Percentiles rank a stretch among this genome's conserved stretches.
Conservation (phyloP, 1,140 invertebrate genomes). For the Drosophila pandora region DNA sequence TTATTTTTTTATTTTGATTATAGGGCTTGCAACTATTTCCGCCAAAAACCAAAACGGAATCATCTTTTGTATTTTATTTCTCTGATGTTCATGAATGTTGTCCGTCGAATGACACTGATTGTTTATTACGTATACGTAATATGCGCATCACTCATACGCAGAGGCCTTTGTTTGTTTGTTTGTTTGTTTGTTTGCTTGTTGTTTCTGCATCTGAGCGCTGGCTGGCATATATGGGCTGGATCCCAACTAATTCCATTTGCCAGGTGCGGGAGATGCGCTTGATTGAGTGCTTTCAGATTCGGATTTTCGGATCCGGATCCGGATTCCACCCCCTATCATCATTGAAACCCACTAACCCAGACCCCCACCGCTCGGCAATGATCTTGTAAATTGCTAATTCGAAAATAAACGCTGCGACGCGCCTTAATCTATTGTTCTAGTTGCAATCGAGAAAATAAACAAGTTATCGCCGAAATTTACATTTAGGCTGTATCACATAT, state of each 20-base stretch:
- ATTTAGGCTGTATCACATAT: neutral
- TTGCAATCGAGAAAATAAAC: conserved; percentile 54
- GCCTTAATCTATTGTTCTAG: conserved; percentile 58
- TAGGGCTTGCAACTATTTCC: conserved; percentile 39
- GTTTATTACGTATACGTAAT: conserved; percentile 68
- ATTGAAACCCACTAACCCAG: conserved; percentile 31
- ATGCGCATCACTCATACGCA: conserved; percentile 58
- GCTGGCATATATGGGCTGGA: neutral
- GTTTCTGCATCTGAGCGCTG: neutral
- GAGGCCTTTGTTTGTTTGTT: conserved; percentile 16
- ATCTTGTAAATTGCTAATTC: conserved; percentile 80
- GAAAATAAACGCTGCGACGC: conserved; percentile 71
- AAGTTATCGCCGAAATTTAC: conserved; percentile 46
- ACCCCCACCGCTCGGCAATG: conserved; percentile 56
- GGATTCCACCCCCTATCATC: conserved; percentile 7
- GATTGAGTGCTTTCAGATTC: conserved; percentile 58
- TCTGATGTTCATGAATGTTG: conserved; percentile 17
- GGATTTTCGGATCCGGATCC: conserved; percentile 8
- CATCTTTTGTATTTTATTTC: conserved; percentile 43
- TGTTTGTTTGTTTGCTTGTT: conserved; percentile 1
- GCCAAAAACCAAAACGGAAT: conserved; percentile 29
- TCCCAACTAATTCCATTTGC: conserved; percentile 46
- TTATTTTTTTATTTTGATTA: conserved; percentile 5
- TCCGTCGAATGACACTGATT: conserved; percentile 55
- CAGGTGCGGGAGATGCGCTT: conserved; percentile 65